These are phyloP conservation scores for Morone saxatilis DNA, from an alignment of 2,113 vertebrate species.

Conservation along the genomic window DNA sequence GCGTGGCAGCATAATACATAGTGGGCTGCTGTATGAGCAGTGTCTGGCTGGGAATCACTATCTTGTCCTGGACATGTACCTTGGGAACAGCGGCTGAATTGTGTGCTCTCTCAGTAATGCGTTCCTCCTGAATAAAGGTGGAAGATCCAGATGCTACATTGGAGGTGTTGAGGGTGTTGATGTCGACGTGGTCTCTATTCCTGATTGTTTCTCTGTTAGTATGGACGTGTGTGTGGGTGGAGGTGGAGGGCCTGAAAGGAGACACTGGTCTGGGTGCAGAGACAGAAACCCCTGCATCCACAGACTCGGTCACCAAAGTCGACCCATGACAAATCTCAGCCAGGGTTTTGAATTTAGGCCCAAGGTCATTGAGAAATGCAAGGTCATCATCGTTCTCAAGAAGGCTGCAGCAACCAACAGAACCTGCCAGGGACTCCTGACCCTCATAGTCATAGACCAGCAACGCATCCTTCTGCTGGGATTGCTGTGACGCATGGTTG, in stretches of 20 bases:
- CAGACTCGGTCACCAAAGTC: conserved; percentile 63
- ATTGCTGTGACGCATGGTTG: conserved; percentile 76
- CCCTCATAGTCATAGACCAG: conserved; percentile 90
- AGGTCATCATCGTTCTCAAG: conserved; percentile 90
- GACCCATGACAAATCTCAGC: conserved; percentile 91
- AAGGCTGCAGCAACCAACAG: conserved; percentile 92
- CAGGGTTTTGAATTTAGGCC: conserved; percentile 92
- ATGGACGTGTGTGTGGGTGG: conserved; percentile 59
- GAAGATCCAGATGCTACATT: conserved; percentile 59
- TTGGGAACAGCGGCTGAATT: conserved; percentile 29
- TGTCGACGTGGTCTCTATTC: conserved; percentile 54
- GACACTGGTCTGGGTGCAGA: conserved; percentile 31
- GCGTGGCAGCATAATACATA: conserved; percentile 78
- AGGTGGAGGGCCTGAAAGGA: conserved; percentile 50
- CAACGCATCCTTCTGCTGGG: conserved; percentile 77
- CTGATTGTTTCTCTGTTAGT: conserved; percentile 67
- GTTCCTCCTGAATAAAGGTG: conserved; percentile 54
- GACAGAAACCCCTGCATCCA: conserved; percentile 1
- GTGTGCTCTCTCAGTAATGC: conserved; percentile 37
- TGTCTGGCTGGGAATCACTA: conserved; percentile 71
- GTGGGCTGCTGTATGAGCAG: conserved; percentile 82
- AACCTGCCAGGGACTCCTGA: conserved; percentile 85
- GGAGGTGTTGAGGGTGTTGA: conserved; percentile 61
- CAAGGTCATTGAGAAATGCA: conserved; percentile 90
- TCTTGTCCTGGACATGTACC: conserved; percentile 68